Evolutionary conservation across 2,113 vertebrate species (phyloP).

Genomic region (Percopsis transmontana): DNA sequence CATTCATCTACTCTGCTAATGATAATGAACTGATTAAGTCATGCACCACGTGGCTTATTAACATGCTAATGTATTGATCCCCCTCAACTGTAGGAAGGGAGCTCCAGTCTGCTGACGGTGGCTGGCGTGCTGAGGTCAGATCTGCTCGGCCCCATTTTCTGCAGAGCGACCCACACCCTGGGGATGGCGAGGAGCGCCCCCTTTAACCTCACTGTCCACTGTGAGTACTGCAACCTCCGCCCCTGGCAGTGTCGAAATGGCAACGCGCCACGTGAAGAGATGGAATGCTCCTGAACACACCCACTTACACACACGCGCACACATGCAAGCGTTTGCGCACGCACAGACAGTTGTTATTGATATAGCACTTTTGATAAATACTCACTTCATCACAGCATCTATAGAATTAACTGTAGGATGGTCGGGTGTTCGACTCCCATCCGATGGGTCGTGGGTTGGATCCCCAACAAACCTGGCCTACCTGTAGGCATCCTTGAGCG

Average conservation of each 20-base stretch:
- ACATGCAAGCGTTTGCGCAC: not conserved
- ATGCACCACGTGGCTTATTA: not conserved
- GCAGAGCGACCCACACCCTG: constrained; percentile 52
- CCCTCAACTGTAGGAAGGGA: not conserved
- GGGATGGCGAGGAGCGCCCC: constrained; percentile 35
- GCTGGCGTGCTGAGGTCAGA: constrained; percentile 44
- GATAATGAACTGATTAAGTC: not conserved
- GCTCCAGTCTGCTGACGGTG: constrained; percentile 49
- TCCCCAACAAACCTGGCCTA: too few species aligned
- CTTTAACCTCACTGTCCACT: constrained; percentile 66
- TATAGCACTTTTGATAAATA: too few species aligned
- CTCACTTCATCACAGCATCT: too few species aligned
- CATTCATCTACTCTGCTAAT: not conserved
- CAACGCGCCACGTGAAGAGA: not conserved
- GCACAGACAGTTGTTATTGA: not conserved
- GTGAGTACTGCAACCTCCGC: constrained; percentile 57
- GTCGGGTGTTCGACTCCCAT: too few species aligned
- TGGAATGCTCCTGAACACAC: not conserved
- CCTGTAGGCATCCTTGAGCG: too few species aligned
- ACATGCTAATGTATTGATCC: not conserved
- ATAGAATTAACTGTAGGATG: too few species aligned
- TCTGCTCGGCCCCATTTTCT: constrained; percentile 57
- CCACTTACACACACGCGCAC: not conserved
- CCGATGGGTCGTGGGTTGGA: too few species aligned
- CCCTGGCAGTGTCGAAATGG: not conserved